Evolutionary conservation across 2,797 vertebrate species (phyloP), one percentile per base, ranked within the genome.

Genomic region (Enteromius unitaeniatus): DNA sequence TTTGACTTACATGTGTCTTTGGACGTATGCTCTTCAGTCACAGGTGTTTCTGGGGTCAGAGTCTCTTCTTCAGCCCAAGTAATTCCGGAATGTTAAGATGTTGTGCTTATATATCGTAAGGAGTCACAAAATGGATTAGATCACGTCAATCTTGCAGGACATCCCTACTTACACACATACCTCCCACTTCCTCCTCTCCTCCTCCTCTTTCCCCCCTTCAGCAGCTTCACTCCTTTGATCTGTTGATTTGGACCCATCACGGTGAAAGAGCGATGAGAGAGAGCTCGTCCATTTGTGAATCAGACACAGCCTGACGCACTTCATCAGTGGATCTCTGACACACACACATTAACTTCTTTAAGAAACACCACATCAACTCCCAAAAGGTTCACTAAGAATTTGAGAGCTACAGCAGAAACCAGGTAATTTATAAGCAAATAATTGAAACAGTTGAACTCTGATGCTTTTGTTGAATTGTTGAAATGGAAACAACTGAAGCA

Each of bases 301-400:
- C 72, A 87, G 92, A 93, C 95, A 95, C 93, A 93, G 86, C 91
- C 88, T 87, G 89, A 88, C 88, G 90, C 91, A 88, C 89, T 95
- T 91, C 90, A 94, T 96, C 95, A 94, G 76, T 73, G 37, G 88
- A 83, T 87, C 87, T 81, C 45, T 92, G 93, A 93, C 93, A 91
- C 14, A 31, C 69, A 78, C 88, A 90, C 88, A 92, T 94, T 91
- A 92, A 92, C 92, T 93, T 91, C 88, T 86, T 91, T 88, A 84
- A 84, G 40, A 84, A 79, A 74, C 10, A 70, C 13, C 28, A 34
- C 49, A 34, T 53, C 47, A 53, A 53, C 31, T 34, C 10, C 19
- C 31, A 53, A 6, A 11, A 37, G 11, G 17, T 28, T 51, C 9
- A 73, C 70, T 55, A 31, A n/a, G 72, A 75, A 53, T 74, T 55